phyloP scores from a whole-genome alignment of 2,888 invertebrate species.

The Augochlorella aurata region DNA sequence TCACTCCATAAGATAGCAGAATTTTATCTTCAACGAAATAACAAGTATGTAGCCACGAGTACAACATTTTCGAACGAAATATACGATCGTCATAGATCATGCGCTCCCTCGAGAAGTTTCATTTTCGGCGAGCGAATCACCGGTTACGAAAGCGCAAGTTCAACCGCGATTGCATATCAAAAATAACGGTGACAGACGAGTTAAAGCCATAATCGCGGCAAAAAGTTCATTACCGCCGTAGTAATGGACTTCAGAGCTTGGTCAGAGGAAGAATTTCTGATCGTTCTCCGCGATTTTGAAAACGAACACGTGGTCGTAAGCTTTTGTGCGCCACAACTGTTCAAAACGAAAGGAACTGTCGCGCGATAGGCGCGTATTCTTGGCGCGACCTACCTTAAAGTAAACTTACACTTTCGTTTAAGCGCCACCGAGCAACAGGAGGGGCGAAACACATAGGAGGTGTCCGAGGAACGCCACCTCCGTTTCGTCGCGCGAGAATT shows the following conservation, averaged over 20 bases:
- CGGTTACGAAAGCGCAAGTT: too few species aligned
- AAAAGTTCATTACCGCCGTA: conserved; percentile 5
- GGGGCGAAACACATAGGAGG: conserved; percentile 47
- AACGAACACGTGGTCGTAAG: neutral
- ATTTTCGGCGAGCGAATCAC: neutral
- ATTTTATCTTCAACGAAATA: neutral
- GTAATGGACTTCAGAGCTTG: too few species aligned
- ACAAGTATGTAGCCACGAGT: neutral
- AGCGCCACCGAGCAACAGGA: conserved; percentile 52
- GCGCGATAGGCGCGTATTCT: conserved; percentile 60
- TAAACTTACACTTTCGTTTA: conserved; percentile 68
- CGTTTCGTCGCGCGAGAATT: conserved; percentile 49
- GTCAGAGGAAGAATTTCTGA: neutral
- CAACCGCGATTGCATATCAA: conserved; percentile 6
- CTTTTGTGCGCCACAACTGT: neutral
- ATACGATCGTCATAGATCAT: neutral
- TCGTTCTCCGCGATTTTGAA: neutral
- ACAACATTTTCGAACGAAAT: neutral
- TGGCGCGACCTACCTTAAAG: conserved; percentile 65
- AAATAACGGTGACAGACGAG: neutral
- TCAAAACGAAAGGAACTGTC: conserved; percentile 25
- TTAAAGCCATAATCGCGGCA: conserved; percentile 28
- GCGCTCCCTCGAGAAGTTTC: neutral
- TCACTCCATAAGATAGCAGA: neutral
- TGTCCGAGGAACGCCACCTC: conserved; percentile 41